These are phyloP conservation scores for Amiota mariae DNA, from an alignment of 2,888 invertebrate genomes.

Conservation along the genomic window DNA sequence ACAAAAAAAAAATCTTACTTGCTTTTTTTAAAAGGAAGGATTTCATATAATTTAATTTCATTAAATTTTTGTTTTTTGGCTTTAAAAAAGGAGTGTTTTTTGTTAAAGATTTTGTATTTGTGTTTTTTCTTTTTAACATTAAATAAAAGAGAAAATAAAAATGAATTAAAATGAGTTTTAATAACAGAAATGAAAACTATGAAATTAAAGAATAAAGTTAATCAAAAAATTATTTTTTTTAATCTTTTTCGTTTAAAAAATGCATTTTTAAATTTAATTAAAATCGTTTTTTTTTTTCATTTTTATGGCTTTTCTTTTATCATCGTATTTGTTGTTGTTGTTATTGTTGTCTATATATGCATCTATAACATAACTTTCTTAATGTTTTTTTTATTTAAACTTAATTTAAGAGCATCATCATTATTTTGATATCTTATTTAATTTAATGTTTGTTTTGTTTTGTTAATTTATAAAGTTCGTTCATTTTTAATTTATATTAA, in stretches of 20 bases:
- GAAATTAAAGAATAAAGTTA: conserved; percentile 34
- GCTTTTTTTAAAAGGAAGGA: conserved; percentile 5
- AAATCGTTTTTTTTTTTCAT: conserved; percentile 33
- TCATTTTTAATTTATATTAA: too few relatives aligned
- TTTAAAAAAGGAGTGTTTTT: neutral
- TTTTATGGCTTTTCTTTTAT: conserved; percentile 20
- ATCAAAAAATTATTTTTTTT: too few relatives aligned
- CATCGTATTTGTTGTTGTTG: neutral
- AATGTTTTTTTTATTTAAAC: neutral
- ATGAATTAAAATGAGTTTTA: conserved; percentile 4
- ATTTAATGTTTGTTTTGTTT: too few relatives aligned
- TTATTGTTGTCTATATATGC: neutral
- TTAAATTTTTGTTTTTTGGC: conserved; percentile 5
- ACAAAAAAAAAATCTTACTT: conserved; percentile 18
- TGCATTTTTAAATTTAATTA: conserved; percentile 51
- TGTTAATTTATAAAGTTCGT: too few relatives aligned
- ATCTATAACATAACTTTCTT: neutral
- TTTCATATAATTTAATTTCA: neutral
- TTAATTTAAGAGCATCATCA: conserved; percentile 19
- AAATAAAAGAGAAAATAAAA: conserved; percentile 14
- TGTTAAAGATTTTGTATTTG: neutral
- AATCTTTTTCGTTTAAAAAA: conserved; percentile 52
- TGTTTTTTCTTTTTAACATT: conserved; percentile 15
- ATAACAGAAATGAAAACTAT: neutral
- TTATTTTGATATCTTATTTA: too few relatives aligned